These are phyloP conservation scores for human DNA, from an alignment of 2,113 vertebrate genomes.

Conservation along the genomic window GRCh38 chr21:33986501-33987000, in stretches of 20 bases:
- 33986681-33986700: neutral
- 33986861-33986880: neutral
- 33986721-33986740: neutral
- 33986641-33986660: neutral
- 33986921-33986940: too few relatives aligned
- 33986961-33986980: too few relatives aligned
- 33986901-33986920: too few relatives aligned
- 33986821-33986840: neutral
- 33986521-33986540: neutral
- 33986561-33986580: neutral
- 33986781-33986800: neutral
- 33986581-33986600: accelerated
- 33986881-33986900: too few relatives aligned
- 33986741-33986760: neutral
- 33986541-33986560: too few relatives aligned
- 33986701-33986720: neutral
- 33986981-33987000: too few relatives aligned
- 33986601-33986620: neutral
- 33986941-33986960: too few relatives aligned
- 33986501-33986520: neutral
- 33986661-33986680: neutral
- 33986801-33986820: neutral
- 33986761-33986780: neutral
- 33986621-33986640: neutral
- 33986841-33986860: neutral